phyloP scores from a whole-genome alignment of 2,113 vertebrate species.

The Cichladusa arquata region DNA sequence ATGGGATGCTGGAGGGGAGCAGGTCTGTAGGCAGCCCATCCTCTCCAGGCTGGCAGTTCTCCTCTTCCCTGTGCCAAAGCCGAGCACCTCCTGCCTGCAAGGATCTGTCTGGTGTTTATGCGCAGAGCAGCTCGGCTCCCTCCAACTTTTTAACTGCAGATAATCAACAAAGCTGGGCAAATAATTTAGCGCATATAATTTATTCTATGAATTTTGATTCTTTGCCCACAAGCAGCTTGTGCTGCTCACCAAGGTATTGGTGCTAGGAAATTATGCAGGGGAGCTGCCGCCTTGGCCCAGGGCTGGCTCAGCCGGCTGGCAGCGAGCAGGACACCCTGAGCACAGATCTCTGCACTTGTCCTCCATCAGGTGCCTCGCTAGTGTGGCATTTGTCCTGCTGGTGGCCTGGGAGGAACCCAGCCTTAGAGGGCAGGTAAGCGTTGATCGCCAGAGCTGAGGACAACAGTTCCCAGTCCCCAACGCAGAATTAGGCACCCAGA shows the following conservation, averaged over 20 bases:
- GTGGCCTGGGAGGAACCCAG: background rate
- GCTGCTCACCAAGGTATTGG: constrained; percentile 6
- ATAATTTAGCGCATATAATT: constrained; percentile 18
- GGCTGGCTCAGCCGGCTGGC: background rate
- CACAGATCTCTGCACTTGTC: background rate
- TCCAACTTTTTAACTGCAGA: constrained; percentile 46
- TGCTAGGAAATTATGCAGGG: background rate
- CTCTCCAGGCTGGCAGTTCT: background rate
- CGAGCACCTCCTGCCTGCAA: background rate
- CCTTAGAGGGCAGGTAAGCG: background rate
- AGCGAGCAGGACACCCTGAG: background rate
- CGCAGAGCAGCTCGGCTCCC: background rate
- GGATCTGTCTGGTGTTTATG: background rate
- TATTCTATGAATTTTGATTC: constrained; percentile 54
- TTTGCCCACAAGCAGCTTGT: constrained; percentile 51
- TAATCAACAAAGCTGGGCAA: constrained; percentile 57
- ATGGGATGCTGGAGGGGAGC: background rate
- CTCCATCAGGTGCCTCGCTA: background rate
- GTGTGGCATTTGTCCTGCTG: background rate
- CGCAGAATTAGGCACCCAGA: fast-evolving
- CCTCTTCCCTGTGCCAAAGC: background rate
- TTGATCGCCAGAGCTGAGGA: background rate
- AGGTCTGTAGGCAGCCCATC: fast-evolving
- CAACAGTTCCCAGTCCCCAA: fast-evolving
- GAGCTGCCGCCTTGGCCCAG: background rate